Base-by-base conservation (phyloP, 2,797 vertebrate species). In the Sebastes iracundus region DNA sequence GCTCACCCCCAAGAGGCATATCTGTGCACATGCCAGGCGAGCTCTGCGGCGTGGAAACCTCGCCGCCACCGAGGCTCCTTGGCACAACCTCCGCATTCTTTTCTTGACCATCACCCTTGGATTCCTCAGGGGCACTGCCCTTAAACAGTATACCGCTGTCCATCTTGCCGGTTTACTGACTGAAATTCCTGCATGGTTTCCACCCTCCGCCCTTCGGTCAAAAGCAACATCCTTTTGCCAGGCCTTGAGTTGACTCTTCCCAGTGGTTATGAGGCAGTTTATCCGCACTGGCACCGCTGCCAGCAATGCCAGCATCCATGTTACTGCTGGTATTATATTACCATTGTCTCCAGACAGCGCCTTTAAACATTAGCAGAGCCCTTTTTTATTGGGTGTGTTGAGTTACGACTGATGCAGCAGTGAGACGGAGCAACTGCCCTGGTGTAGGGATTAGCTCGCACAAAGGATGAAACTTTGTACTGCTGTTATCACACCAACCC, bases 51-150 rank as follows among this genome's bases (percentile, higher is more conserved):
- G 77, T 78, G 83, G 86, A 92, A 93, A 92, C 90, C 80, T 89
- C 77, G 82, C 82, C 72, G 86, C 91, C 92, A 83, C 87, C 32
- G 81, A 88, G 89, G 77, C 91, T 93, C 90, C 91, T 89, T 93
- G 92, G 92, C 91, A 90, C 83, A 74, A 87, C 73, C 77, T 58
- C 77, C 38, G 79, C 93, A 93, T 93, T 93, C 92, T 93, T 93
- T 61, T 88, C 87, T 79, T 91, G 92, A 94, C 94, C 93, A 83
- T 92, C 92, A 93, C 89, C 81, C 77, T 83, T 87, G 90, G 90
- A 95, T 95, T 94, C 84, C 90, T 91, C 81, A 80, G 88, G 86
- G 92, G 89, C 85, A 91, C 87, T 91, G 87, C 90, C 92, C 89
- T 90, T 87, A 90, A 90, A 94, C 81, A 85, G 87, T 88, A 84